Percentiles rank a stretch among this genome's conserved stretches.
Conservation (phyloP, 1,140 invertebrate genomes). For the Frieseomelitta varia region DNA sequence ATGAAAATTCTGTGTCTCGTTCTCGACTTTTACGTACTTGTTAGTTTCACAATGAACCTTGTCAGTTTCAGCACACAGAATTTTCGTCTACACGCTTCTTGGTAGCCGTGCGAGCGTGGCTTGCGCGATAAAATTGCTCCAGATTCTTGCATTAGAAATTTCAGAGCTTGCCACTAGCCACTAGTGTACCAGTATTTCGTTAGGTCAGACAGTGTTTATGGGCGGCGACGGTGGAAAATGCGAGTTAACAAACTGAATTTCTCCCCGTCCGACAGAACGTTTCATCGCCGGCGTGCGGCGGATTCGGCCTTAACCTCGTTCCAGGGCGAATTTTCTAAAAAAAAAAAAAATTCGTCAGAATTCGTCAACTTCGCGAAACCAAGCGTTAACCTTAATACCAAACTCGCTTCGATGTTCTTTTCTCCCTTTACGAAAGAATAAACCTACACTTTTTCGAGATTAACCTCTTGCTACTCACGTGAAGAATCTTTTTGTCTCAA, state of each 20-base stretch:
- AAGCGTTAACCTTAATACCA: background rate
- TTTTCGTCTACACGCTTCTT: background rate
- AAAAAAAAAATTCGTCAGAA: background rate
- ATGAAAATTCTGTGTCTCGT: too few species aligned
- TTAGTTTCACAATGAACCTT: too few species aligned
- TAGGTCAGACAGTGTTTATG: conserved; percentile 33
- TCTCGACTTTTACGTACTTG: too few species aligned
- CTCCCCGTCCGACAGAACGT: background rate
- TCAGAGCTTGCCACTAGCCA: background rate
- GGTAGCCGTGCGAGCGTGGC: background rate
- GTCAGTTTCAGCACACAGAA: fast-evolving
- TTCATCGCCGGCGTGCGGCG: background rate
- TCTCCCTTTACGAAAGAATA: too few species aligned
- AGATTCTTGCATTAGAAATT: background rate
- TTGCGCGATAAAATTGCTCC: background rate
- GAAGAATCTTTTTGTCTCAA: too few species aligned
- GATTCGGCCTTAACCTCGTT: background rate
- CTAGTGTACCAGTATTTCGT: background rate
- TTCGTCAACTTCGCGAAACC: background rate
- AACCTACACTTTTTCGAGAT: too few species aligned
- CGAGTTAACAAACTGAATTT: conserved; percentile 7
- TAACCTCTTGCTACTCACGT: too few species aligned
- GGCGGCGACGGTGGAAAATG: conserved; percentile 28
- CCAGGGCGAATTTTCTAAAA: background rate
- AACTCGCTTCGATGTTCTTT: too few species aligned